These are phyloP conservation scores for Torymus auratus DNA, from an alignment of 2,888 invertebrate genomes.

Conservation along the genomic window DNA sequence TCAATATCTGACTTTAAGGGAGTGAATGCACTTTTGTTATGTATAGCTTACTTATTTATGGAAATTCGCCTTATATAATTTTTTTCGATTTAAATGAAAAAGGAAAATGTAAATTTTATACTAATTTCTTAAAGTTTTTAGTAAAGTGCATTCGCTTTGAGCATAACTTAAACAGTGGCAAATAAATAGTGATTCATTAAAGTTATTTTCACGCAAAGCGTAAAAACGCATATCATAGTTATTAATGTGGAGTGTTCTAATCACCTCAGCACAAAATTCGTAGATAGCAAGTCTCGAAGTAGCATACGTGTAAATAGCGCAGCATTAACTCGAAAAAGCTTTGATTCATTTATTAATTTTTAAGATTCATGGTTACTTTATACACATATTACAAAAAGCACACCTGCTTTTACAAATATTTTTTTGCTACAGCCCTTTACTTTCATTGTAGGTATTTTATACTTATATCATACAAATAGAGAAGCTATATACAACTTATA, in stretches of 20 bases:
- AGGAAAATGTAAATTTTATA: not conserved
- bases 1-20: constrained; percentile 26
- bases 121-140: constrained; percentile 17
- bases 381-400: constrained; percentile 59
- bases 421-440: constrained; percentile 56
- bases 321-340: constrained; percentile 43
- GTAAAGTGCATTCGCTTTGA: constrained; percentile 38
- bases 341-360: constrained; percentile 53
- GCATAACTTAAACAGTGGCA: not conserved
- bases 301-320: constrained; percentile 56
- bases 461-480: constrained; percentile 52
- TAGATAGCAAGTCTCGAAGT: constrained; percentile 52
- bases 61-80: constrained; percentile 17
- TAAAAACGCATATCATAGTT: constrained; percentile 52
- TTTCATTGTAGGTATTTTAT: constrained; percentile 50
- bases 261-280: constrained; percentile 49
- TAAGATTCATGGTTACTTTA: constrained; percentile 47
- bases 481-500: constrained; percentile 59
- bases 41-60: constrained; percentile 2
- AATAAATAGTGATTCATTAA: constrained; percentile 37
- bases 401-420: constrained; percentile 64
- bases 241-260: constrained; percentile 48
- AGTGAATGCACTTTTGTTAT: constrained; percentile 43
- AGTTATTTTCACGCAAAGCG: constrained; percentile 40
- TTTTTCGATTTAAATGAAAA: not conserved